phyloP scores from a whole-genome alignment of 2,113 vertebrate genomes.

The Balaenoptera acutorostrata region DNA sequence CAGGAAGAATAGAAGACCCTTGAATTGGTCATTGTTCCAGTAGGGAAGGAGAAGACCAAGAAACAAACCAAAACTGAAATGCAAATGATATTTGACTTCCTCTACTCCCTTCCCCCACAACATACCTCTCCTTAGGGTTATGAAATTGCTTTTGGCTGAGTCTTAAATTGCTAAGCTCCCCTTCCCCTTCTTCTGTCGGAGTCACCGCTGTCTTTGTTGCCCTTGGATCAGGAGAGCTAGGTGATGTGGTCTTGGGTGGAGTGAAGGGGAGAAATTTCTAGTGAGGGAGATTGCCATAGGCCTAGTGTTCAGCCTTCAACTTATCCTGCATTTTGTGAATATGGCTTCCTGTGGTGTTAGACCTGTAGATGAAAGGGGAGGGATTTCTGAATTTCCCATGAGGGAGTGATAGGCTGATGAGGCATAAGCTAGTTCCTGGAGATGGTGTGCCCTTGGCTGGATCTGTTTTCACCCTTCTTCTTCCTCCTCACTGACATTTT shows the following conservation, averaged over 20 bases:
- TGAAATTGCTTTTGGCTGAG: slow-evolving; percentile 43
- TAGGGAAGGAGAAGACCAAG: slow-evolving; percentile 28
- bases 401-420: neutral
- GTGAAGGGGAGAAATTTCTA: slow-evolving; percentile 17
- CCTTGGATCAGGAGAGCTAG: slow-evolving; percentile 7
- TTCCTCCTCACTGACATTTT: neutral
- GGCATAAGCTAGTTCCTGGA: neutral
- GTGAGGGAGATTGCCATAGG: neutral
- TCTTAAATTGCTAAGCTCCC: slow-evolving; percentile 47
- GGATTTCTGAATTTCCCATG: slow-evolving; percentile 21
- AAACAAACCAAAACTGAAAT: slow-evolving; percentile 50
- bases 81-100: slow-evolving; percentile 48
- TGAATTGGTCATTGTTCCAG: slow-evolving; percentile 29
- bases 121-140: slow-evolving; percentile 8
- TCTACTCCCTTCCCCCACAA: neutral
- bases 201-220: slow-evolving; percentile 48
- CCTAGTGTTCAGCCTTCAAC: neutral
- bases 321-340: slow-evolving; percentile 21
- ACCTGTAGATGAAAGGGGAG: slow-evolving; percentile 24
- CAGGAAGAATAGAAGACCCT: slow-evolving; percentile 41
- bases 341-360: neutral
- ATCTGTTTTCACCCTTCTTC: slow-evolving; percentile 19
- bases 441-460: neutral
- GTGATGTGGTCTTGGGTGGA: slow-evolving; percentile 5
- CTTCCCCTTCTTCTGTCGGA: slow-evolving; percentile 38